Evolutionary conservation across 1,140 invertebrate genomes (phyloP).

Genomic region (Apocrypta bakeri): DNA sequence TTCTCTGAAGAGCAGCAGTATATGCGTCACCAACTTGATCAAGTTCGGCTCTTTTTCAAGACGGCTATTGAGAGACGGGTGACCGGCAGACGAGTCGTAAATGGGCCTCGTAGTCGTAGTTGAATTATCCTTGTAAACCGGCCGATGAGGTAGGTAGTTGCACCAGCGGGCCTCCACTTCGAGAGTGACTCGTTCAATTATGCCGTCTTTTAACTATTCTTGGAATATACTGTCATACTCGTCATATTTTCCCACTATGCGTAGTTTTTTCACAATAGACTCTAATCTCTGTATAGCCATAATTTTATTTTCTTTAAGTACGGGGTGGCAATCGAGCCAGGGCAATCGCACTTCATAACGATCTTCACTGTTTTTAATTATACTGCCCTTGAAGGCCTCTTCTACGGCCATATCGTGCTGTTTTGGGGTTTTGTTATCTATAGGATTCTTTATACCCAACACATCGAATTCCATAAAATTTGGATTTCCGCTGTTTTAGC

Average conservation of each 20-base stretch:
- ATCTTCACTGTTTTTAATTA: slow-evolving; percentile 12
- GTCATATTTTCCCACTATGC: background rate
- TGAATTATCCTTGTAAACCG: slow-evolving; percentile 44
- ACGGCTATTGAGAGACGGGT: background rate
- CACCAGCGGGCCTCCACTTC: background rate
- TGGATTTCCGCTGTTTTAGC: slow-evolving; percentile 24
- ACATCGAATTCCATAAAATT: slow-evolving; percentile 66
- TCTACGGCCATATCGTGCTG: background rate
- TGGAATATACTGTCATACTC: background rate
- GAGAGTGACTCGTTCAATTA: slow-evolving; percentile 49
- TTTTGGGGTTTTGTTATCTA: slow-evolving; percentile 52
- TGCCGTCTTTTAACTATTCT: slow-evolving; percentile 16
- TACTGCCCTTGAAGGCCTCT: background rate
- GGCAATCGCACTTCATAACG: slow-evolving; percentile 21
- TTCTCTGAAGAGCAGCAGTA: background rate
- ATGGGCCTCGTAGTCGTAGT: slow-evolving; percentile 54
- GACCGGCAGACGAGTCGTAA: slow-evolving; percentile 50
- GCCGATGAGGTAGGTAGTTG: slow-evolving; percentile 51
- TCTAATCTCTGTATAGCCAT: background rate
- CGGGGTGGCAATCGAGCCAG: slow-evolving; percentile 16
- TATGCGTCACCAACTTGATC: background rate
- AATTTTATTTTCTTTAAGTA: slow-evolving; percentile 48
- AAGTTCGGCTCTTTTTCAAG: background rate
- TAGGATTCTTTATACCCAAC: slow-evolving; percentile 64
- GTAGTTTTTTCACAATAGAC: background rate